Evolutionary conservation across 1,140 invertebrate species (phyloP).

Genomic region (Ephestia elutella): DNA sequence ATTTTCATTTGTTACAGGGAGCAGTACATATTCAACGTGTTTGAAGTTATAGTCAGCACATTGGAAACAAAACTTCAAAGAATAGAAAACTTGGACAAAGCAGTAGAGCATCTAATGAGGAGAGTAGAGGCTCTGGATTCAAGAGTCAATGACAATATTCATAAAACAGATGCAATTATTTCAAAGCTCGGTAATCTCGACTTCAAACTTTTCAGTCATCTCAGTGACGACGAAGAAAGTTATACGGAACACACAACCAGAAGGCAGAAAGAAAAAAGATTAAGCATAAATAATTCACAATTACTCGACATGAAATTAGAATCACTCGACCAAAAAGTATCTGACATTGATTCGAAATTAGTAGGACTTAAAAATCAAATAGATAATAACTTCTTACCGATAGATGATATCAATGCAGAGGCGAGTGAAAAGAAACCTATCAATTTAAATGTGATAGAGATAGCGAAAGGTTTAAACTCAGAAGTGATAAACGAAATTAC

Average conservation of each 20-base stretch:
- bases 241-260: constrained; percentile 47
- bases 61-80: constrained; percentile 89
- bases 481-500: constrained; percentile 85
- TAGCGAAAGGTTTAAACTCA: constrained; percentile 84
- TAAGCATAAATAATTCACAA: constrained; percentile 57
- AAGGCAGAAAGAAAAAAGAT: constrained; percentile 41
- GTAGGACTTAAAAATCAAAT: constrained; percentile 86
- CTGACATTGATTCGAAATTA: constrained; percentile 85
- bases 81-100: constrained; percentile 90
- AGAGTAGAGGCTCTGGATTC: constrained; percentile 86
- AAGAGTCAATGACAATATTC: constrained; percentile 86
- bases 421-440: constrained; percentile 89
- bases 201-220: constrained; percentile 79
- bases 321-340: constrained; percentile 86
- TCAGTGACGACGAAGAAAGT: constrained; percentile 42
- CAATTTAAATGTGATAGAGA: constrained; percentile 85
- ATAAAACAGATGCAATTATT: constrained; percentile 87
- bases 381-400: constrained; percentile 85
- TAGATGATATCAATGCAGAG: constrained; percentile 87
- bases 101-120: constrained; percentile 88
- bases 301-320: constrained; percentile 78
- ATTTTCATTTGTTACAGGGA: constrained; percentile 81
- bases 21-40: constrained; percentile 90
- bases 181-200: constrained; percentile 83
- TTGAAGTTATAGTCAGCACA: constrained; percentile 90